Conservation (phyloP, 2,113 vertebrate species). For the Orthochromis malagaraziensis region DNA sequence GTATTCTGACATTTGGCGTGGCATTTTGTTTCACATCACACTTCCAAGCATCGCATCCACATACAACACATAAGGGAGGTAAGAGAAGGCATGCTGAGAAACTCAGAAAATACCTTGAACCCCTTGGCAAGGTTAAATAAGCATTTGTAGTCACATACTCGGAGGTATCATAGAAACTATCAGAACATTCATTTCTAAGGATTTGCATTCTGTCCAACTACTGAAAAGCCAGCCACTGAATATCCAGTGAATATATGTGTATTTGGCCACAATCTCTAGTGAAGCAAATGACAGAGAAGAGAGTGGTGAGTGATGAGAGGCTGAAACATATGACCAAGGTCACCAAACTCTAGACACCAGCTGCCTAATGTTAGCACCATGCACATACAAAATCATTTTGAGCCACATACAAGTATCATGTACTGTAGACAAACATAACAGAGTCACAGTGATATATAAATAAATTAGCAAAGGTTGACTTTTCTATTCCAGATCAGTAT, state of each 20-base stretch:
- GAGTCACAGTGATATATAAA: background rate
- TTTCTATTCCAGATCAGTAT: background rate
- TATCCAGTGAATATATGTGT: background rate
- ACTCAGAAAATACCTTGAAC: slow-evolving; percentile 20
- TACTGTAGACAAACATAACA: background rate
- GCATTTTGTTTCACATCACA: slow-evolving; percentile 59
- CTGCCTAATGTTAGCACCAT: background rate
- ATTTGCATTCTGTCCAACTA: background rate
- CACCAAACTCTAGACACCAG: slow-evolving; percentile 12
- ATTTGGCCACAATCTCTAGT: background rate
- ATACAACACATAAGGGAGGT: background rate
- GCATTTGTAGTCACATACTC: background rate
- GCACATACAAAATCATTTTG: background rate
- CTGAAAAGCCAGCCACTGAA: background rate
- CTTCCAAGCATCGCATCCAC: slow-evolving; percentile 26
- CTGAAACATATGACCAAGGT: slow-evolving; percentile 37
- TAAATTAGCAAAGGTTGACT: background rate
- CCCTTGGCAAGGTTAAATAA: slow-evolving; percentile 20
- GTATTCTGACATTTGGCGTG: slow-evolving; percentile 69
- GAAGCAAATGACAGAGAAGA: background rate
- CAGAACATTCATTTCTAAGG: background rate
- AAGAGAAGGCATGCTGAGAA: background rate
- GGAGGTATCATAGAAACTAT: background rate
- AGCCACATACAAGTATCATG: background rate
- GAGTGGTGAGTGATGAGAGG: background rate